Evolutionary conservation across 2,888 invertebrate species (phyloP), one percentile per base, ranked within the genome.

Genomic region (Galerucella nymphaeae): DNA sequence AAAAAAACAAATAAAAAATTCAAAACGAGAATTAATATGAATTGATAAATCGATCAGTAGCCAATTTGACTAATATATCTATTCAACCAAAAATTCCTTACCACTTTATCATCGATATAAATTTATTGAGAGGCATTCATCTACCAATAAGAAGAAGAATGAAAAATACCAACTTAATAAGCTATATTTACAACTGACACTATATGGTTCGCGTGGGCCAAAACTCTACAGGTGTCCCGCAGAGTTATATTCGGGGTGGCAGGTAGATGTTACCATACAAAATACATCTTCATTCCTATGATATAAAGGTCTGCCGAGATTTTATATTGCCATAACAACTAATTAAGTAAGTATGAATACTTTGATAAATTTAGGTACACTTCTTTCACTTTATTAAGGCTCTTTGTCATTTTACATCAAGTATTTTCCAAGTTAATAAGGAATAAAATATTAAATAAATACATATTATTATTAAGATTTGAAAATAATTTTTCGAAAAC

Each of bases 121-220:
- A 62, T 62, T 62, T 16, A 42, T 62, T 11, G 41, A 62, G 16
- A 41, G 77, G 76, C 78, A 80, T 80, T 77, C 79, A 78, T 77
- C 79, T 78, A 75, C 75, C 74, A 65, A 77, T 72, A 76, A 76
- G 76, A 76, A 78, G 75, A 77, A 79, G 76, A 79, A 81, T 81
- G 80, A 81, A 80, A 81, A 81, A 81, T 81, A 78, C 73, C 66
- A 77, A 78, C 77, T 80, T 82, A 83, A 83, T 82, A 81, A 81
- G 80, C 80, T 80, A 81, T 82, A 81, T 82, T 81, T 82, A 82
- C 80, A 82, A 81, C 81, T 80, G 80, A 83, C 84, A 84, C 82
- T 81, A 78, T 79, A 79, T 75, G 78, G 80, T 81, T 80, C 84
- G 84, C 83, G 84, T 85, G 85, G 84, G 85, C 82, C 79, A 77